Conservation (phyloP, 2,888 invertebrate species). For the Allolobophora icterica region DNA sequence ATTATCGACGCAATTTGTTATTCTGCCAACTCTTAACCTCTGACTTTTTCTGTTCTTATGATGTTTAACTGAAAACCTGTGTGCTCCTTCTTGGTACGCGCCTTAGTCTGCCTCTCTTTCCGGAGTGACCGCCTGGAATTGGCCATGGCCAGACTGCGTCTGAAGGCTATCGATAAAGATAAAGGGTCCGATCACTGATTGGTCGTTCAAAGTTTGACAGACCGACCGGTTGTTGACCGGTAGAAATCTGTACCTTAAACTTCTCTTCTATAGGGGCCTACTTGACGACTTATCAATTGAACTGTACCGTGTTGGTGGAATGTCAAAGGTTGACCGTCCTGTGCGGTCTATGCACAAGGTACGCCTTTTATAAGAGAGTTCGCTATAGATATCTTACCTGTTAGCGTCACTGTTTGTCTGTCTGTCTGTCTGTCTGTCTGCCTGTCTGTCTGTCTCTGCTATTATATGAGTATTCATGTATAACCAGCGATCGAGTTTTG, state of each 20-base stretch:
- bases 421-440: background rate
- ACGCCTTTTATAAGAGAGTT: background rate
- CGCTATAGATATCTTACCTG: background rate
- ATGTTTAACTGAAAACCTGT: background rate
- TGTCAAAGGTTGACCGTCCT: constrained; percentile 7
- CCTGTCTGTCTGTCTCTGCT: too few species aligned
- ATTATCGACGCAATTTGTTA: background rate
- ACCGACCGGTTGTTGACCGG: background rate
- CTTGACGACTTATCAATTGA: background rate
- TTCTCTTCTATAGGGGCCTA: background rate
- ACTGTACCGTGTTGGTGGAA: background rate
- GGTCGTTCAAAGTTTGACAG: background rate
- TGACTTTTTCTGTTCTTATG: background rate
- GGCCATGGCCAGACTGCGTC: too few species aligned
- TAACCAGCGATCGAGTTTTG: background rate
- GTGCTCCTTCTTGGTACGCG: background rate
- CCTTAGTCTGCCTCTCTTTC: background rate
- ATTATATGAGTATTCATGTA: background rate
- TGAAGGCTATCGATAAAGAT: background rate
- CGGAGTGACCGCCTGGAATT: background rate
- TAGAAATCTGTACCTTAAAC: background rate
- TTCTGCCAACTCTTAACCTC: background rate
- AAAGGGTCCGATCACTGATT: too few species aligned
- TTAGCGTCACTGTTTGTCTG: background rate
- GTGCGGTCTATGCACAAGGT: background rate